phyloP scores from a whole-genome alignment of 2,113 vertebrate genomes.

The Callipepla californica region DNA sequence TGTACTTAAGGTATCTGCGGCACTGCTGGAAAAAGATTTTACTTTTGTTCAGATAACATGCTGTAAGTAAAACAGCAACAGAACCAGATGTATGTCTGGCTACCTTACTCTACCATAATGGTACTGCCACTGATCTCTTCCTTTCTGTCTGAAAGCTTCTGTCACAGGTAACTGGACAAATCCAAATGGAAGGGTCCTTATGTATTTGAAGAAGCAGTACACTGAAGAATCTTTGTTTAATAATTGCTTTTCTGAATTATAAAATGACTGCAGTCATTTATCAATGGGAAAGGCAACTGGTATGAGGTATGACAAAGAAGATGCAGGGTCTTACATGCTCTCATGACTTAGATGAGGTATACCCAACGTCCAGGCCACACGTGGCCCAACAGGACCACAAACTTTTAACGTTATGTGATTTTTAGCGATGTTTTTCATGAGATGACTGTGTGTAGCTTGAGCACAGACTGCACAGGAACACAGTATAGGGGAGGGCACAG shows the following conservation, averaged over 20 bases:
- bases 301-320: background rate
- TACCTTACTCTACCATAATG: background rate
- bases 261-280: background rate
- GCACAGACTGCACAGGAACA: background rate
- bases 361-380: no score
- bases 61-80: background rate
- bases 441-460: no score
- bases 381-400: no score
- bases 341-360: background rate
- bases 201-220: background rate
- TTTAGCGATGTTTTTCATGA: no score
- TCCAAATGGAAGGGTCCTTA: background rate
- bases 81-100: background rate
- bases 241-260: background rate
- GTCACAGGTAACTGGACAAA: background rate
- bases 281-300: background rate
- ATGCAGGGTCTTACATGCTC: fast-evolving
- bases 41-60: background rate
- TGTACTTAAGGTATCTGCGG: background rate
- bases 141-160: background rate
- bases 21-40: background rate
- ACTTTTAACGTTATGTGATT: no score
- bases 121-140: background rate
- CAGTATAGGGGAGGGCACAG: background rate
- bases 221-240: background rate